Evolutionary conservation across 2,888 invertebrate genomes (phyloP), one percentile per base, ranked within the genome.

Genomic region (Clepsis dumicolana): DNA sequence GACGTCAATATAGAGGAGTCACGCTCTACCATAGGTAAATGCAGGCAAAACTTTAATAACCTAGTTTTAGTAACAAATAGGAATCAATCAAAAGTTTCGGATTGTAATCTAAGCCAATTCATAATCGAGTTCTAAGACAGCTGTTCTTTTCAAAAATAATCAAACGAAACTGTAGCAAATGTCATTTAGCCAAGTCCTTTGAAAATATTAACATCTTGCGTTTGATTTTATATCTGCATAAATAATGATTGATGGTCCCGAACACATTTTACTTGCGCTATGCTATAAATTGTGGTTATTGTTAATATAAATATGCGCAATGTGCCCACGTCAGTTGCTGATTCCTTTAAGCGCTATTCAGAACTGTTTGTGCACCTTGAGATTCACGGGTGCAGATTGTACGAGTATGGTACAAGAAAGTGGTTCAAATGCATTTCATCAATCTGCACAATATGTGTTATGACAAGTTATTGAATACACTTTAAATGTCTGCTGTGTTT

Each of bases 261-360:
- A 21, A 41, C 54, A 62, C 50, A 63, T 57, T 32, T 35, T 54
- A 50, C 66, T 21, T 57, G 18, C 38, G 24, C 61, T 62, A 24
- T 27, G 27, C 52, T 68, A 44, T 59, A 59, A 63, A 41, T 68
- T 24, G 57, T 59, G 62, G 29, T 48, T 64, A 35, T 54, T 29
- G 64, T 79, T 77, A 74, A 75, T 79, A 77, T 84, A 70, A 74
- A 80, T 78, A 83, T 85, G 70, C 72, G 78, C 80, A 90, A 90
- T 89, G 84, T 89, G 90, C 73, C 78, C 73, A 76, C 76, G 79
- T 80, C 84, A 82, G 80, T 85, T 85, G 84, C 79, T 75, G 81
- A 80, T 82, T 81, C 77, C 81, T 72, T 77, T 70, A 70, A 75
- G 71, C 71, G 72, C 72, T 79, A 76, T 78, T 73, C 73, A 71